Evolutionary conservation across 2,797 vertebrate genomes (phyloP).

Genomic region (Carapus acus): DNA sequence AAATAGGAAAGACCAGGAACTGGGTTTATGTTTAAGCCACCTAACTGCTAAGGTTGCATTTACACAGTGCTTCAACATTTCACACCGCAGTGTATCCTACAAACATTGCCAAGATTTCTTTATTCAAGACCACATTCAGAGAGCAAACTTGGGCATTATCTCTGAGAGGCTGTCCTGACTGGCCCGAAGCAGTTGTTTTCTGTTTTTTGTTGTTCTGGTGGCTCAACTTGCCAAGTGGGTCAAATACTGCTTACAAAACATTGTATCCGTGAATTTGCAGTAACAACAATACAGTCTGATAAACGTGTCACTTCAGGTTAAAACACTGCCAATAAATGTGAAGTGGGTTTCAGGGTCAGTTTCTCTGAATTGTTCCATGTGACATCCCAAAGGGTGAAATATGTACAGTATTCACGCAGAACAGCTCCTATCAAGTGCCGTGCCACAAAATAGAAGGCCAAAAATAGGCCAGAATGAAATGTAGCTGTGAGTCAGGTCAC

Average conservation of each 20-base stretch:
- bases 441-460: too few species aligned
- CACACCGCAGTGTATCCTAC: conserved; percentile 14
- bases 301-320: not conserved
- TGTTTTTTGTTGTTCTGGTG: not conserved
- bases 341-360: too few species aligned
- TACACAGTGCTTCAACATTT: conserved; percentile 38
- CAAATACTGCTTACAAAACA: not conserved
- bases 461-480: too few species aligned
- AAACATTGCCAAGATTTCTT: conserved; percentile 23
- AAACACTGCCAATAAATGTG: not conserved
- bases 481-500: too few species aligned
- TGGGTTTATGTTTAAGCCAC: conserved; percentile 51
- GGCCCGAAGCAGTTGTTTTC: not conserved
- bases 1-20: conserved; percentile 5
- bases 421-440: too few species aligned
- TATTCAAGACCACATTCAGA: conserved; percentile 4
- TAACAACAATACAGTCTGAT: not conserved
- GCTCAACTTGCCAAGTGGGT: too few species aligned
- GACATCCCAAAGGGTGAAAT: too few species aligned
- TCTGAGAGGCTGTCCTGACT: not conserved
- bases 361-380: too few species aligned
- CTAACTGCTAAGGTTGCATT: conserved; percentile 28
- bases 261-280: not conserved
- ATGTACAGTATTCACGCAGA: too few species aligned
- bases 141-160: not conserved